phyloP scores from a whole-genome alignment of 1,140 invertebrate species.

The Atta colombica region DNA sequence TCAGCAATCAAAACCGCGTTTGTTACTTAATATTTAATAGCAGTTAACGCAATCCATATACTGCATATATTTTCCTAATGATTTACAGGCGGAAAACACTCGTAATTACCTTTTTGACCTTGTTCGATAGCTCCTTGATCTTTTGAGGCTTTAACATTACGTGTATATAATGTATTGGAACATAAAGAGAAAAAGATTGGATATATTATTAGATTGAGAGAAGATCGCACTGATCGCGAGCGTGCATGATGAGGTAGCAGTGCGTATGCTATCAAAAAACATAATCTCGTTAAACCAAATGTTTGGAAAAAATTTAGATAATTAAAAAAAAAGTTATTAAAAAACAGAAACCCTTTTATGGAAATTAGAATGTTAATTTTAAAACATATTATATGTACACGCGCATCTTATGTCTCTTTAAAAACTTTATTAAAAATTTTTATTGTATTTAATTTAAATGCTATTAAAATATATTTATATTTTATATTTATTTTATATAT shows the following conservation, averaged over 20 bases:
- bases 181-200: background rate
- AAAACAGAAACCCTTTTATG: background rate
- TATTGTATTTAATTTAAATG: constrained; percentile 26
- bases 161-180: background rate
- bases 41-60: constrained; percentile 10
- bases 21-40: constrained; percentile 52
- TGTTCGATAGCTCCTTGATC: constrained; percentile 38
- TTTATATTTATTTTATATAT: constrained; percentile 31
- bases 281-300: background rate
- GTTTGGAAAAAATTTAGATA: background rate
- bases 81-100: constrained; percentile 6
- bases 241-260: constrained; percentile 23
- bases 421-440: constrained; percentile 23
- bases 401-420: background rate
- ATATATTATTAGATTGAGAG: constrained; percentile 27
- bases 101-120: constrained; percentile 14
- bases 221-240: background rate
- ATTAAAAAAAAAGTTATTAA: background rate
- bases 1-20: constrained; percentile 7
- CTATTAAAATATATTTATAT: constrained; percentile 17
- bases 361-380: background rate
- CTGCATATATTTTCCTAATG: constrained; percentile 34
- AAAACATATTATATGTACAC: background rate
- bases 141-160: constrained; percentile 36
- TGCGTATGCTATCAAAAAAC: constrained; percentile 22